Evolutionary conservation across 1,140 invertebrate genomes (phyloP), one percentile per base, ranked within the genome.

Genomic region (Chionoecetes opilio): DNA sequence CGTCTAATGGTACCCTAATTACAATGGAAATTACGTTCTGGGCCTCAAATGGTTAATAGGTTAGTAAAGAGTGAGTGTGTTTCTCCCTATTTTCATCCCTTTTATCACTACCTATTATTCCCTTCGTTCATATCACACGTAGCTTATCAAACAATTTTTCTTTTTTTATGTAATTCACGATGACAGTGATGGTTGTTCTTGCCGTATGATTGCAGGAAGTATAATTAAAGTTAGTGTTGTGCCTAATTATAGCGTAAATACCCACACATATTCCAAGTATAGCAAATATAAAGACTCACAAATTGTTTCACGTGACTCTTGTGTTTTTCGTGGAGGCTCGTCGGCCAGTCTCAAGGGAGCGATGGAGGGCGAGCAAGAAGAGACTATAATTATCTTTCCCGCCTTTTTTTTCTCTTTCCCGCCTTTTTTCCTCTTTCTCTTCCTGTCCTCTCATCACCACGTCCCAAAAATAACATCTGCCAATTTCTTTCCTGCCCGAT

Each of bases 221-320:
- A 75, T 75, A 75, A 75, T 75, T 75, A 75, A 9, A 26, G n/a
- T n/a, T n/a, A n/a, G 63, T 75, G 63, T 75, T 26, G 63, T 75
- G 63, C 63, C n/a, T 75, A 26, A 75, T 75, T 75, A 75, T 75
- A n/a, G 9, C 63, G 63, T 75, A 75, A 75, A 75, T n/a, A n/a
- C 21, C 63, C 63, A 26, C 11, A 26, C 63, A n/a, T 5, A 5
- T 26, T n/a, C 63, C n/a, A 75, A 75, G 63, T 75, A 75, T 75
- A 75, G 63, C 63, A 75, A 75, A 75, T n/a, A 75, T 75, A 26
- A 8, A 75, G 63, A 26, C 63, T 75, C 63, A n/a, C 63, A 75
- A 75, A 75, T 75, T 75, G 63, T 26, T 21, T 75, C n/a, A 21
- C 21, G n/a, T 2, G 63, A 75, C 63, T 75, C n/a, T n/a, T 75